Percentiles rank a stretch among this genome's conserved stretches.
Conservation (phyloP, 1,140 invertebrate species). For the Halictus rubicundus region DNA sequence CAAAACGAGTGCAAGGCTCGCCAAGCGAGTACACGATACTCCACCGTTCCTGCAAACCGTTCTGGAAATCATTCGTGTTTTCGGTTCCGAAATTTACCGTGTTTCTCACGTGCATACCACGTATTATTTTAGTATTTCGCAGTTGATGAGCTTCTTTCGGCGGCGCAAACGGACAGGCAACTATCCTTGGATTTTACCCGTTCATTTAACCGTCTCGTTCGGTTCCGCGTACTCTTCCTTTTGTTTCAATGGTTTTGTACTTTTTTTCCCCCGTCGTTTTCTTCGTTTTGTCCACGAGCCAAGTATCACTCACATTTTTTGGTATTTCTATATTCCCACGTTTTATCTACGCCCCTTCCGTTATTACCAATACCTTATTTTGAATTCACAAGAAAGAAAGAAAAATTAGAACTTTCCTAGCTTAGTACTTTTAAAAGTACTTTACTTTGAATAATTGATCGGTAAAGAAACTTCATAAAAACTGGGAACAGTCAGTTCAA, state of each 20-base stretch:
- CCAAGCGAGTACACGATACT: background rate
- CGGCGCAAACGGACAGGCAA: background rate
- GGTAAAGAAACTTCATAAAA: too few relatives aligned
- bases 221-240: background rate
- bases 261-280: too few relatives aligned
- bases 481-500: too few relatives aligned
- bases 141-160: constrained; percentile 12
- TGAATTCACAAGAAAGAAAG: too few relatives aligned
- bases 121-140: constrained; percentile 37
- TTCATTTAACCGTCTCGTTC: background rate
- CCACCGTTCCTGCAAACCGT: background rate
- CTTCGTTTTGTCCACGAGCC: background rate
- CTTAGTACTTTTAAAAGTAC: too few relatives aligned
- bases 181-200: background rate
- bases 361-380: too few relatives aligned
- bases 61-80: background rate
- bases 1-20: background rate
- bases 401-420: too few relatives aligned
- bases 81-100: background rate
- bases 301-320: too few relatives aligned
- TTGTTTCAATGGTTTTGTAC: background rate
- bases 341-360: too few relatives aligned
- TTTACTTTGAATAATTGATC: too few relatives aligned
- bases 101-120: constrained; percentile 34
- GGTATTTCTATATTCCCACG: too few relatives aligned